A percentile compares a stretch with the other conserved stretches of the same genome.
These are phyloP conservation scores for Parambassis ranga DNA, from an alignment of 2,797 vertebrate species.

Conservation along the genomic window DNA sequence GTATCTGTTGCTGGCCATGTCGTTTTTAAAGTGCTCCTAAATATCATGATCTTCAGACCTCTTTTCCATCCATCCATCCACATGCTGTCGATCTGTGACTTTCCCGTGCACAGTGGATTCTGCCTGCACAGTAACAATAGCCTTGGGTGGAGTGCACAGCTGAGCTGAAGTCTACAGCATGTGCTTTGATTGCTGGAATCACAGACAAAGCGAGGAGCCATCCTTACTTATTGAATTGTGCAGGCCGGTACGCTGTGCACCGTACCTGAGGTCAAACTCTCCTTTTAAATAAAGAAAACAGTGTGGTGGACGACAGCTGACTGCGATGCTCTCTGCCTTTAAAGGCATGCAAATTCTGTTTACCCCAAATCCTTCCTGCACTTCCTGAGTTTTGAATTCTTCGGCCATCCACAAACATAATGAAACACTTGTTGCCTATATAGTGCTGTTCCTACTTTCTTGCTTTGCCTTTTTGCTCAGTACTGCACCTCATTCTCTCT, in stretches of 20 bases:
- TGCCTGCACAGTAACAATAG: conserved; percentile 72
- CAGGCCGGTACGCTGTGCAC: conserved; percentile 5
- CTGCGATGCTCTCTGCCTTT: not conserved
- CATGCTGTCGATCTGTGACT: conserved; percentile 60
- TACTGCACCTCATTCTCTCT: conserved; percentile 67
- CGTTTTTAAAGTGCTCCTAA: conserved; percentile 11
- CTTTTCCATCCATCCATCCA: conserved; percentile 34
- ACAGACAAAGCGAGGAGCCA: conserved; percentile 30
- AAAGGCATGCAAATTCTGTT: not conserved
- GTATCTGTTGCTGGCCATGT: not conserved
- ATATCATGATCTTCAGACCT: conserved; percentile 2
- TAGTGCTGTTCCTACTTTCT: conserved; percentile 40
- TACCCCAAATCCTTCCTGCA: not conserved
- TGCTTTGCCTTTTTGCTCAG: conserved; percentile 52
- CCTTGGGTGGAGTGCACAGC: conserved; percentile 72
- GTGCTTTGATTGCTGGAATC: conserved; percentile 62
- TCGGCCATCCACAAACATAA: conserved; percentile 18
- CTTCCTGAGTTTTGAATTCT: conserved; percentile 1
- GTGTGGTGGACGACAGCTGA: not conserved
- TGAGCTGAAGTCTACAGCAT: conserved; percentile 67
- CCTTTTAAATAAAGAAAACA: not conserved
- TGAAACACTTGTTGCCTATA: conserved; percentile 34
- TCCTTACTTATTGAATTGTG: conserved; percentile 39
- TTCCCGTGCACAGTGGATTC: conserved; percentile 61
- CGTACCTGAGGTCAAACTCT: not conserved